A percentile compares a stretch with the other conserved stretches of the same genome.
Evolutionary conservation across 2,797 vertebrate genomes (phyloP).

Genomic region (Okamejei kenojei): DNA sequence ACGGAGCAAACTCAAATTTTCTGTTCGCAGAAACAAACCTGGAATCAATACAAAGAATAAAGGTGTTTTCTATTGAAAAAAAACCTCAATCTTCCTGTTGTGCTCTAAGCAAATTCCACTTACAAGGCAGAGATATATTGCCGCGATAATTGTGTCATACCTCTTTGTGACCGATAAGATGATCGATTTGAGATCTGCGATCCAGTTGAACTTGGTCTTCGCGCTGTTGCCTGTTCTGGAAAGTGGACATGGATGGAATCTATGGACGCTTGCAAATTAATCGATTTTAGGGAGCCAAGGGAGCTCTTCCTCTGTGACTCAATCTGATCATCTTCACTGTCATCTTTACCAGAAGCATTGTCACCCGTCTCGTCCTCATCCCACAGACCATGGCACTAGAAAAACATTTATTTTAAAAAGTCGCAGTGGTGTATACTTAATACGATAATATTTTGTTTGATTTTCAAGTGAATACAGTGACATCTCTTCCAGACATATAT

Average conservation of each 20-base stretch:
- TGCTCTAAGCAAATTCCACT: no score
- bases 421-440: background rate
- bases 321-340: slow-evolving; percentile 71
- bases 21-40: no score
- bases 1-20: no score
- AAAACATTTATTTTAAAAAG: background rate
- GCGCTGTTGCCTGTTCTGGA: slow-evolving; percentile 68
- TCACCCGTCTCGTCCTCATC: slow-evolving; percentile 77
- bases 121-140: no score
- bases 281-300: slow-evolving; percentile 69
- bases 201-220: slow-evolving; percentile 76
- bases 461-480: background rate
- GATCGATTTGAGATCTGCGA: slow-evolving; percentile 74
- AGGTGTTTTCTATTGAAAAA: no score
- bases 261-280: slow-evolving; percentile 70
- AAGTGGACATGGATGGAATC: slow-evolving; percentile 75
- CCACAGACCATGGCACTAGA: slow-evolving; percentile 90
- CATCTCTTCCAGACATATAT: no score
- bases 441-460: background rate
- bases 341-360: slow-evolving; percentile 57
- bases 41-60: no score
- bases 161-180: slow-evolving; percentile 79
- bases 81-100: no score
- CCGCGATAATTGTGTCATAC: slow-evolving; percentile 51
- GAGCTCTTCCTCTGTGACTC: slow-evolving; percentile 63